Base-by-base conservation (phyloP, 2,113 vertebrate genomes). In the Myocastor coypus region DNA sequence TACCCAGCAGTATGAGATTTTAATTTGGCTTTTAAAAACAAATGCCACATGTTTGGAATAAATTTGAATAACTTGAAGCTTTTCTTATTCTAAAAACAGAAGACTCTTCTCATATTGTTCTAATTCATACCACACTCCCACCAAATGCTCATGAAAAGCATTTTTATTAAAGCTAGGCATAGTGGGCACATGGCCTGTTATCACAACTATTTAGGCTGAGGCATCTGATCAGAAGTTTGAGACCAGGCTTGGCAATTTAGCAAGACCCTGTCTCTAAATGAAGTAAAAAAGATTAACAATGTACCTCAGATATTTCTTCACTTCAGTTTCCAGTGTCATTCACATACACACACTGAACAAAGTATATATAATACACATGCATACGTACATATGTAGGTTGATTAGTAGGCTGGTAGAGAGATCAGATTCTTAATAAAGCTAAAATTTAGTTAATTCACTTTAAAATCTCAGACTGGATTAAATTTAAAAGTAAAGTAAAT, bases 61-160 rank as follows among this genome's bases (percentile, higher is more conserved):
- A 96, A 75, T 95, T 81, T 71, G 50, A 92, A 69, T 94, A 92
- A 92, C 78, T 82, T n/a, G 4, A 95, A 97, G 46, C 5, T 94
- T 96, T 77, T 96, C 55, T 96, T 95, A 89, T 81, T 95, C 30
- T 10, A 92, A 73, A 66, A 96, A 87, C 42, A 87, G 81, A 95
- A 97, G 86, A 94, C 7, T 87, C 30, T 89, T 88, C 52, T 26
- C 37, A 87, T 95, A 40, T 92, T 17, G 2, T 92, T 97, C 63
- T 89, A 4, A 86, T 90, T 91, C 73, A 96, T 19, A 81, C 37
- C 9, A 30, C 4, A 19, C 34, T 89, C 34, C 64, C 12, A 81
- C 30, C 59, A 87, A 6, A 8, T 91, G 32, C 32, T 95, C 32
- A 22, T 73, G 61, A 92, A 94, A 97, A 78, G 37, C 28, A 42